A percentile compares a stretch with the other conserved stretches of the same genome.
These are phyloP conservation scores for Stomatorhinus ivindoensis DNA, from an alignment of 2,113 vertebrate genomes.

Conservation along the genomic window DNA sequence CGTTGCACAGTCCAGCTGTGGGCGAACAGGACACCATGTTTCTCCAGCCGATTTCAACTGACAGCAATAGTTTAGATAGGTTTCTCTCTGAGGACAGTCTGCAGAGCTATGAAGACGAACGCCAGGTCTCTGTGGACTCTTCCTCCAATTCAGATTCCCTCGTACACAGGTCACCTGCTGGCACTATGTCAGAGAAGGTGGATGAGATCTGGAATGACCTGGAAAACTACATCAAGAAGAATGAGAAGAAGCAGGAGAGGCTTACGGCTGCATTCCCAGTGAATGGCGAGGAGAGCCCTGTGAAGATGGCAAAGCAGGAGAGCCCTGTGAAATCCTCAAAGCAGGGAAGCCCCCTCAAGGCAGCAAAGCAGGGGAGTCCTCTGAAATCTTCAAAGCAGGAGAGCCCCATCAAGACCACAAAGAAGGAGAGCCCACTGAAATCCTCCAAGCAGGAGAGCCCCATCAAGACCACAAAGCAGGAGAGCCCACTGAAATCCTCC, in stretches of 20 bases:
- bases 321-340: constrained; percentile 17
- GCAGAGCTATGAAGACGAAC: constrained; percentile 52
- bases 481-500: too few relatives aligned
- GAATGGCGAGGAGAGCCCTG: constrained; percentile 55
- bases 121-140: constrained; percentile 49
- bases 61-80: constrained; percentile 52
- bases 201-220: constrained; percentile 97
- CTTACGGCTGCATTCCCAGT: constrained; percentile 90
- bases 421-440: constrained; percentile 17
- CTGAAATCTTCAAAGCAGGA: background rate
- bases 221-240: constrained; percentile 95
- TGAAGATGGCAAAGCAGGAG: constrained; percentile 21
- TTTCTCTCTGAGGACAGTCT: constrained; percentile 81
- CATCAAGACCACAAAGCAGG: too few relatives aligned
- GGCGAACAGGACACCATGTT: constrained; percentile 53
- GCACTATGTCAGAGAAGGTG: constrained; percentile 81
- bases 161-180: constrained; percentile 61
- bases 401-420: background rate
- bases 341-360: background rate
- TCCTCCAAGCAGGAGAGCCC: background rate
- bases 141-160: constrained; percentile 61
- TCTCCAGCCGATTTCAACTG: constrained; percentile 63
- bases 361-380: background rate
- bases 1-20: constrained; percentile 29
- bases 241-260: constrained; percentile 83